These are phyloP conservation scores for Pentamera pediparva DNA, from an alignment of 53 echinoderm and acorn worm genomes.

Conservation along the genomic window DNA sequence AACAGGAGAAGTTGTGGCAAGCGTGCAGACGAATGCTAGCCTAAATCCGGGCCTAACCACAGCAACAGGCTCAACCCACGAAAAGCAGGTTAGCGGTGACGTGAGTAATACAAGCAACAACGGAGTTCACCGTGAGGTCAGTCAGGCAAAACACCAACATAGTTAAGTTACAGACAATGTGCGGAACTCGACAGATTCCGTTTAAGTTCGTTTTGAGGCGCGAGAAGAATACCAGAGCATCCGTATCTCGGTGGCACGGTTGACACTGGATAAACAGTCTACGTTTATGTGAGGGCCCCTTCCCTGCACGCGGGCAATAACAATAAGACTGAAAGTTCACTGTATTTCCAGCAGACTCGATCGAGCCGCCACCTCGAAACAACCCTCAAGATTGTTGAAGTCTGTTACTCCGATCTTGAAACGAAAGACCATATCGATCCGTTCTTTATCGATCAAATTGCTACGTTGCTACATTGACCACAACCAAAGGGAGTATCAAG, in stretches of 20 bases:
- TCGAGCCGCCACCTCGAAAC: constrained; percentile 24
- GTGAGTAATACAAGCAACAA: not conserved
- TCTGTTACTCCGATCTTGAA: constrained; percentile 7
- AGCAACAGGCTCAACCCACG: not conserved
- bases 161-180: not conserved
- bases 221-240: not conserved
- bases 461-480: not conserved
- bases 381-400: constrained; percentile 10
- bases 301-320: no score
- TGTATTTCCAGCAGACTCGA: constrained; percentile 29
- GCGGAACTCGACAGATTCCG: not conserved
- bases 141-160: constrained; percentile 6
- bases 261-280: constrained; percentile 21
- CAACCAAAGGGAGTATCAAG: constrained; percentile 21
- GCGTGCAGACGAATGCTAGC: not conserved
- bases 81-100: not conserved
- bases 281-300: constrained; percentile 21
- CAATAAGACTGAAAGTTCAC: no score
- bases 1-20: not conserved
- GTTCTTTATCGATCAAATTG: constrained; percentile 21
- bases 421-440: not conserved
- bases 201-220: not conserved
- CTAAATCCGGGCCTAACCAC: not conserved
- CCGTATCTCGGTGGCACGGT: constrained; percentile 3
- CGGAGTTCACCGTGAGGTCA: not conserved